These are phyloP conservation scores for Anagrus nilaparvatae DNA, from an alignment of 1,140 invertebrate species.

Conservation along the genomic window DNA sequence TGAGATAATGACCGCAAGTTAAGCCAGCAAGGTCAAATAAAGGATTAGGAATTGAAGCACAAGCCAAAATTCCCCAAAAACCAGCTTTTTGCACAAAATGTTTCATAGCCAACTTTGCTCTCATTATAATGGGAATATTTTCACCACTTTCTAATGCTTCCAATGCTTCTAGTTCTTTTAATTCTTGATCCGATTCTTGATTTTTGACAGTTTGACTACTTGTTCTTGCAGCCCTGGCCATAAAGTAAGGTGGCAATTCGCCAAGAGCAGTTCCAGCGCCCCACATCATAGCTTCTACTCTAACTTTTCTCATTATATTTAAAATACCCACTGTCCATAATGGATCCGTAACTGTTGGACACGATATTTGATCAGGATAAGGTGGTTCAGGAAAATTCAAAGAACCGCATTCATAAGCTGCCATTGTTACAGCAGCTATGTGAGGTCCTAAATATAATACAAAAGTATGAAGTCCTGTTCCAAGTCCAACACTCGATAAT, in stretches of 20 bases:
- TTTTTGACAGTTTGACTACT: slow-evolving; percentile 45
- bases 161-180: slow-evolving; percentile 65
- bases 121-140: slow-evolving; percentile 58
- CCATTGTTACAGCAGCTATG: slow-evolving; percentile 90
- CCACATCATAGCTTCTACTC: slow-evolving; percentile 97
- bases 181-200: slow-evolving; percentile 52
- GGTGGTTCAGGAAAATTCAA: slow-evolving; percentile 90
- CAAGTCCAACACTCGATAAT: slow-evolving; percentile 92
- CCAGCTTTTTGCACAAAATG: slow-evolving; percentile 90
- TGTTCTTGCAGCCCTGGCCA: slow-evolving; percentile 84
- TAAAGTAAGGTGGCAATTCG: slow-evolving; percentile 94
- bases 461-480: slow-evolving; percentile 97
- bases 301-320: slow-evolving; percentile 92
- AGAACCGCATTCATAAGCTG: slow-evolving; percentile 93
- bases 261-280: slow-evolving; percentile 94
- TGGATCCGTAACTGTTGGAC: slow-evolving; percentile 53
- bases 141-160: slow-evolving; percentile 51
- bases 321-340: slow-evolving; percentile 55
- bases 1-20: slow-evolving; percentile 96
- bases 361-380: slow-evolving; percentile 81
- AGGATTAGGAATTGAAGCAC: slow-evolving; percentile 99
- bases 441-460: slow-evolving; percentile 91
- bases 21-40: slow-evolving; percentile 97
- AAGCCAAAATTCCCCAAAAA: slow-evolving; percentile 94
- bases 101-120: slow-evolving; percentile 79